A percentile compares a stretch with the other conserved stretches of the same genome.
These are phyloP conservation scores for Nematolebias whitei DNA, from an alignment of 2,113 vertebrate species.

Conservation along the genomic window DNA sequence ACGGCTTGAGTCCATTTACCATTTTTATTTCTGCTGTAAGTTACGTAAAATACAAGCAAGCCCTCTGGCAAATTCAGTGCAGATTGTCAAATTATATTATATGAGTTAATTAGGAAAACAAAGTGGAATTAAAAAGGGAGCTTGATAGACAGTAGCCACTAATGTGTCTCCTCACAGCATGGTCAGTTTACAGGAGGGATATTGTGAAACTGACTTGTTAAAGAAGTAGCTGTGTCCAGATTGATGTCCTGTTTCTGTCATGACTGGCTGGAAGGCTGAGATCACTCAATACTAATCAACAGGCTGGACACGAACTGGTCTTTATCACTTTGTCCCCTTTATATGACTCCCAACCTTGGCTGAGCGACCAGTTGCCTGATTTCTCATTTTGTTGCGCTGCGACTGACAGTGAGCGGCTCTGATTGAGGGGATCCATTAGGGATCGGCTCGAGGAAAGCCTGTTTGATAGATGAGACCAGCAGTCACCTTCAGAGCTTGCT, in stretches of 20 bases:
- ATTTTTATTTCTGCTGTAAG: conserved; percentile 52
- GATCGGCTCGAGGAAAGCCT: conserved; percentile 95
- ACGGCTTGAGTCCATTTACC: conserved; percentile 48
- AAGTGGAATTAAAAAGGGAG: conserved; percentile 34
- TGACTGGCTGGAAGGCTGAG: conserved; percentile 64
- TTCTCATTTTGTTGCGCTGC: conserved; percentile 78
- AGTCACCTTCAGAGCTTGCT: conserved; percentile 97
- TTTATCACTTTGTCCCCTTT: conserved; percentile 82
- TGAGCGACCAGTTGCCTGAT: conserved; percentile 76
- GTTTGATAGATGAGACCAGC: conserved; percentile 96
- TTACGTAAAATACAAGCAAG: conserved; percentile 58
- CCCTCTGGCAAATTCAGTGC: conserved; percentile 16
- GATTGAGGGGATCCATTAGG: conserved; percentile 99
- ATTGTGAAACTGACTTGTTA: conserved; percentile 36
- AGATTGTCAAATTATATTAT: conserved; percentile 35
- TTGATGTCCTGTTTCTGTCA: conserved; percentile 66
- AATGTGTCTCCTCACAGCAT: conserved; percentile 9
- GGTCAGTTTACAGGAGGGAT: conserved; percentile 14
- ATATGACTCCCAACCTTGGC: conserved; percentile 80
- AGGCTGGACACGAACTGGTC: conserved; percentile 78
- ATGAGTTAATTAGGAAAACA: conserved; percentile 38
- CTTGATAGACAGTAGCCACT: not conserved
- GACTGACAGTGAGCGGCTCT: conserved; percentile 81
- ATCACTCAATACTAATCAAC: conserved; percentile 78
- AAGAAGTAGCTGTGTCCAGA: conserved; percentile 60